Evolutionary conservation across 2,113 vertebrate species (phyloP).

Genomic region (Orycteropus afer): DNA sequence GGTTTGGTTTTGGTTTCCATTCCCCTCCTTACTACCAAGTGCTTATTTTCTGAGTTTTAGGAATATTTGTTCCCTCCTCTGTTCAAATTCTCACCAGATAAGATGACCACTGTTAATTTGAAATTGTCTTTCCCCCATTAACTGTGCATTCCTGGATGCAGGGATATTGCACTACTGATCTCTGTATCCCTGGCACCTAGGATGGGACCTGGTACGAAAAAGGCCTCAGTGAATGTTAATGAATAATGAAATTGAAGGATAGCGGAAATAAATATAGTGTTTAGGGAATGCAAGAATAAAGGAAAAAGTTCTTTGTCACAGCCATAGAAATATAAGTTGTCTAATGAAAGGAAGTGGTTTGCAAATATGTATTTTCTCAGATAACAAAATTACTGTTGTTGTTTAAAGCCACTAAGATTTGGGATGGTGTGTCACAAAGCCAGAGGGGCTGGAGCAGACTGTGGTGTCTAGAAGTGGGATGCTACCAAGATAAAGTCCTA

Average conservation of each 20-base stretch:
- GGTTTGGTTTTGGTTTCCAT: background rate
- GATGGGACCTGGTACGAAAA: background rate
- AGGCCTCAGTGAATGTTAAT: background rate
- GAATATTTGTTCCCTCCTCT: background rate
- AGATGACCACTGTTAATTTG: background rate
- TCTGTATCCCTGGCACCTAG: background rate
- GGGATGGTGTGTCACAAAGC: background rate
- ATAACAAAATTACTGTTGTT: background rate
- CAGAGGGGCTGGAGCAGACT: background rate
- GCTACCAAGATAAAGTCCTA: background rate
- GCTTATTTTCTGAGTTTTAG: background rate
- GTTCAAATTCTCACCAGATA: background rate
- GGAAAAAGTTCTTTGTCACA: background rate
- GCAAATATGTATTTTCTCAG: background rate
- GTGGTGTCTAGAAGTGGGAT: background rate
- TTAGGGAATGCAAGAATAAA: no score
- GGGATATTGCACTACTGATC: background rate
- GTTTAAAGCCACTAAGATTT: background rate
- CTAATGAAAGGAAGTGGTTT: background rate
- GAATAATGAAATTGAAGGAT: background rate
- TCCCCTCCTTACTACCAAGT: no score
- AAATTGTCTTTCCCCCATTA: fast-evolving
- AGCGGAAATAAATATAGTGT: background rate
- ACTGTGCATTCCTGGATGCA: fast-evolving
- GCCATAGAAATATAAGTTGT: background rate